Conservation (phyloP, 2,797 vertebrate species). For the Chaetophractus vellerosus region DNA sequence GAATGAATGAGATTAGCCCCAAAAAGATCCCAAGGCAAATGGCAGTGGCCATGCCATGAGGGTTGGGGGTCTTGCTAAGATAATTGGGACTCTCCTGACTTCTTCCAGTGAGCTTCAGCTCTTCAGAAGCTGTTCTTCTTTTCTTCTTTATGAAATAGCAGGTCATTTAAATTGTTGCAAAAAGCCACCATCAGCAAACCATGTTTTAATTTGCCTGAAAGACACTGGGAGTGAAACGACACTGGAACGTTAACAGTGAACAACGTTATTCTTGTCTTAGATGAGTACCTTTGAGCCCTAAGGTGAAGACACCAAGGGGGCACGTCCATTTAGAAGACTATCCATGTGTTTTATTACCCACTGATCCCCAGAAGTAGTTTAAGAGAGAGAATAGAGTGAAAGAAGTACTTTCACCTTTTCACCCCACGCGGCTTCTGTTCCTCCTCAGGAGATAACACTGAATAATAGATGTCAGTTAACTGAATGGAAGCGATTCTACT, state of each 20-base stretch:
- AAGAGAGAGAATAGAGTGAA: not conserved
- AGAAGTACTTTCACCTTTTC: not conserved
- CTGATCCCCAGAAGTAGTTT: not conserved
- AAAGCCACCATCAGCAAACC: not conserved
- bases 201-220: not conserved
- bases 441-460: not conserved
- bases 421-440: not conserved
- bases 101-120: not conserved
- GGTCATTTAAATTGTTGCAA: not conserved
- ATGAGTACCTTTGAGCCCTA: not conserved
- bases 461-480: not conserved
- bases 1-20: not conserved
- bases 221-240: not conserved
- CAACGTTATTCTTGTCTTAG: not conserved
- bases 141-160: not conserved
- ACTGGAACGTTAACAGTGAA: not conserved
- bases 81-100: not conserved
- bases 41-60: not conserved
- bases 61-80: not conserved
- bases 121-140: constrained; percentile 2
- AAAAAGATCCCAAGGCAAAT: not conserved
- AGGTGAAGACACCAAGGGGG: not conserved
- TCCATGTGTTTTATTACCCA: not conserved
- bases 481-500: not conserved
- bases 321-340: not conserved